phyloP scores from a whole-genome alignment of 2,888 invertebrate genomes.

The Nasonovia ribisnigri region DNA sequence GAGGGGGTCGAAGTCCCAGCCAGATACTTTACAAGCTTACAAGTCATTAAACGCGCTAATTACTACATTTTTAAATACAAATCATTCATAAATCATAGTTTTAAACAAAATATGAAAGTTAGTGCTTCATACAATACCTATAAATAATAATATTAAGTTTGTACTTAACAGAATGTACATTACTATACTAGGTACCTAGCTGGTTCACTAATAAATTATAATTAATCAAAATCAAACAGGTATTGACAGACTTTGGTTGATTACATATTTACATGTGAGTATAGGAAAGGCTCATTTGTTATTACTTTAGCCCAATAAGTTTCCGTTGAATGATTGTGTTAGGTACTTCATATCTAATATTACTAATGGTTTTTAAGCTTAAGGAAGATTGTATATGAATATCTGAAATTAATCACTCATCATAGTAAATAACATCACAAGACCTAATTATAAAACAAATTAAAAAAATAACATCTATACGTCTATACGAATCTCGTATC shows the following conservation, averaged over 20 bases:
- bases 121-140: neutral
- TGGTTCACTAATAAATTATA: conserved; percentile 28
- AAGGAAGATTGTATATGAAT: neutral
- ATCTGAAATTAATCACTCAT: neutral
- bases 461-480: neutral
- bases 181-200: neutral
- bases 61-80: conserved; percentile 59
- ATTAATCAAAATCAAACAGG: conserved; percentile 53
- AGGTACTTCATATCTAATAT: neutral
- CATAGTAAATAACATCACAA: neutral
- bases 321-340: conserved; percentile 19
- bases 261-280: conserved; percentile 45
- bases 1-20: conserved; percentile 35
- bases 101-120: conserved; percentile 26
- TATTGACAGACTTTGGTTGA: conserved; percentile 52
- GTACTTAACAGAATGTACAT: neutral
- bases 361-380: neutral
- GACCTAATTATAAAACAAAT: neutral
- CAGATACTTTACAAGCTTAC: conserved; percentile 58
- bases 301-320: conserved; percentile 26
- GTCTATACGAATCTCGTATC: neutral
- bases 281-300: conserved; percentile 17
- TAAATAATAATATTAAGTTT: conserved; percentile 43
- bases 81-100: conserved; percentile 59
- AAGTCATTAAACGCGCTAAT: conserved; percentile 56